A percentile compares a stretch with the other conserved stretches of the same genome.
Conservation (phyloP, 2,113 vertebrate genomes). For the Pseudorectes ferrugineus region DNA sequence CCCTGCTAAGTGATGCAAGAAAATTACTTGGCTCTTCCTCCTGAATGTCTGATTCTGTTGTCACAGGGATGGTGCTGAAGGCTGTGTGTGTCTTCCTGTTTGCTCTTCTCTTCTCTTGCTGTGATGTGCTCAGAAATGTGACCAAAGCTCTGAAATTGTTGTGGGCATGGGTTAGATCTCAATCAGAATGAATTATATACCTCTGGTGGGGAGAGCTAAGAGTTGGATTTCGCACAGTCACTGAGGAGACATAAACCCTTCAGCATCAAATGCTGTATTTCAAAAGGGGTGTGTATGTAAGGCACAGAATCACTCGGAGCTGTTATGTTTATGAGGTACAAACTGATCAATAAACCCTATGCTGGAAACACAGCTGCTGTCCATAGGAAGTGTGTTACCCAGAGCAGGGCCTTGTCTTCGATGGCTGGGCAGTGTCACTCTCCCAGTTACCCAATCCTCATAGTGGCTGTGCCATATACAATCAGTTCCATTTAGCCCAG, state of each 20-base stretch:
- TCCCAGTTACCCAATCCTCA: neutral
- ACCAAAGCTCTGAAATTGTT: neutral
- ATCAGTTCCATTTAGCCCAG: neutral
- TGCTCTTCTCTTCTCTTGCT: neutral
- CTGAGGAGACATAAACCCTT: accelerated
- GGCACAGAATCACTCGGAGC: neutral
- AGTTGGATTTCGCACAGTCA: neutral
- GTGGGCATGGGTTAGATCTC: neutral
- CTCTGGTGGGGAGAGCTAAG: neutral
- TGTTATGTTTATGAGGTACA: neutral
- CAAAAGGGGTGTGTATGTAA: neutral
- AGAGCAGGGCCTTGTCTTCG: neutral
- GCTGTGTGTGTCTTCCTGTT: neutral
- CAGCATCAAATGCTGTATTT: neutral
- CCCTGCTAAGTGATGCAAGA: neutral
- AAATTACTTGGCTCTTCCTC: neutral
- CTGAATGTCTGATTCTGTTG: neutral
- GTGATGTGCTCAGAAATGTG: neutral
- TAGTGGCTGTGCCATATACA: neutral
- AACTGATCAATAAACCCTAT: neutral
- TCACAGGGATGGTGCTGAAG: neutral
- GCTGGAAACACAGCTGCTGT: neutral
- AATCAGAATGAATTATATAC: neutral
- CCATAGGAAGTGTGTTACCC: neutral
- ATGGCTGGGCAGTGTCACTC: neutral